Conservation (phyloP, 2,113 vertebrate species). For the Lagopus muta region DNA sequence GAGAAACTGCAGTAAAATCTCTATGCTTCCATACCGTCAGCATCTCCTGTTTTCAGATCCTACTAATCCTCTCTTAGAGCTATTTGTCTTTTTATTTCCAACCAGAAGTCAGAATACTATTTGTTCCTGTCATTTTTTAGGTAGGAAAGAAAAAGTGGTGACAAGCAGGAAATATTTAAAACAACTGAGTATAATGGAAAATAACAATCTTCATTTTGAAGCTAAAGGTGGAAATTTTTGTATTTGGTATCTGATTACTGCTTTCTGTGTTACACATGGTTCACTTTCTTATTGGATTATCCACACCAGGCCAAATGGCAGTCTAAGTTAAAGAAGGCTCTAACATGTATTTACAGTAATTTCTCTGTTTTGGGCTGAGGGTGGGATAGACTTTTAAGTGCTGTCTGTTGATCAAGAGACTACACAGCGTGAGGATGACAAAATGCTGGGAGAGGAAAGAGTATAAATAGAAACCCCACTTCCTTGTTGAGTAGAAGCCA, state of each 20-base stretch:
- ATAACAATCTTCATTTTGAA: neutral
- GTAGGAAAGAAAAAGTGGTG: neutral
- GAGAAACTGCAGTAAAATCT: neutral
- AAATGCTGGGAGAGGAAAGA: conserved; percentile 64
- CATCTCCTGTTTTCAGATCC: neutral
- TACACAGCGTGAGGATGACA: conserved; percentile 32
- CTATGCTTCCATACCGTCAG: neutral
- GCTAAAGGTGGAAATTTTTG: neutral
- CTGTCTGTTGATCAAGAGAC: conserved; percentile 22
- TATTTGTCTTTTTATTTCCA: neutral
- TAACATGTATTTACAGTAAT: neutral
- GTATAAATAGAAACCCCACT: conserved; percentile 69
- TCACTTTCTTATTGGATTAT: neutral
- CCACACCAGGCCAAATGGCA: neutral
- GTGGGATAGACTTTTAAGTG: neutral
- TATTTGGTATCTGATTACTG: neutral
- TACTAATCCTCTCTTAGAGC: neutral
- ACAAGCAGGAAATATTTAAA: neutral
- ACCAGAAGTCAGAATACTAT: neutral
- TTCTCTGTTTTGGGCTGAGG: conserved; percentile 18
- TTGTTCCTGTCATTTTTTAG: neutral
- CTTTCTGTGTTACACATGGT: neutral
- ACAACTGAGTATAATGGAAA: neutral
- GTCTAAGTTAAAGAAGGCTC: neutral
- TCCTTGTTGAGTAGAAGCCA: conserved; percentile 66